Evolutionary conservation across 2,113 vertebrate genomes (phyloP), one percentile per base, ranked within the genome.

Genomic region (Marmota flaviventris): DNA sequence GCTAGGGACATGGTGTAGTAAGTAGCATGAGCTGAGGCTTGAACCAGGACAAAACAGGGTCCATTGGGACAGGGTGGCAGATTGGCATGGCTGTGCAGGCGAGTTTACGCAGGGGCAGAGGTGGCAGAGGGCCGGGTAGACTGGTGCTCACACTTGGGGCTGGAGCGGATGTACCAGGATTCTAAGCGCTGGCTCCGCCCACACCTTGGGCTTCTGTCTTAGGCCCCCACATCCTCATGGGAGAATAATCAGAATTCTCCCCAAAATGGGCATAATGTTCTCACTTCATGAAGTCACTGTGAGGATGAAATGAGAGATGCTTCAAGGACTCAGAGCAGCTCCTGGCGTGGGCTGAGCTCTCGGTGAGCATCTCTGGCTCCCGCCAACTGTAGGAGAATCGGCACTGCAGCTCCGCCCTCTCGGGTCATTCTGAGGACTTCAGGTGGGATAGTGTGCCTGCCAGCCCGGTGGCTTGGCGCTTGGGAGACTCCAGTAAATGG

Each of bases 381-480:
- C 42, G n/a, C 25, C 39, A 76, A 8, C 29, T 29, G n/a, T 32
- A 32, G 72, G 1, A 24, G n/a, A 63, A 22, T 48, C 14, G 5
- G 4, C 8, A 2, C 27, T 1, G 8, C 4, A 4, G 9, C 9
- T 25, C 53, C 32, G 89, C 32, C 17, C 53, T 75, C 42, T 14
- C 8, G 0, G 94, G 70, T 18, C 4, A 11, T 2, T 39, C 6
- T n/a, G n/a, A 27, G 32, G 34, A n/a, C 24, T 25, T 20, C 18
- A 53, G 24, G 76, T 39, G 24, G 29, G 58, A 61, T 9, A 2
- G 13, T 1, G 0, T 75, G 25, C 42, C 72, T 84, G 25, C 37
- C 34, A 53, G 53, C 70, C 1, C 0, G 27, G 20, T 53, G 45
- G 45, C 63, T 51, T 76, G n/a, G 42, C 14, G 4, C 0, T 0